Base-by-base conservation (phyloP, 2,888 invertebrate genomes). In the Apodemia mormo region DNA sequence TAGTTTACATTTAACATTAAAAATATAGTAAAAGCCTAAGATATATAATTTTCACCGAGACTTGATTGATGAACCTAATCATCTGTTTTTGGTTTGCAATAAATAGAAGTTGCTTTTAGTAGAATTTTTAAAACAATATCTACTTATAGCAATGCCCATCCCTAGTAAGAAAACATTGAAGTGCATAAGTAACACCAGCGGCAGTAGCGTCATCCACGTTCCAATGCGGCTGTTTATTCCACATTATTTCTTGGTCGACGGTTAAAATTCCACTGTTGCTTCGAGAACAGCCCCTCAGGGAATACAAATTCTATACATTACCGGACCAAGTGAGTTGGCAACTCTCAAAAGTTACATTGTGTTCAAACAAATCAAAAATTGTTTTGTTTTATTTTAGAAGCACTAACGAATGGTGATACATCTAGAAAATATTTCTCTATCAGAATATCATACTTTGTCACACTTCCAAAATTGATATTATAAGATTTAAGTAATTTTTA, bases 251-350 rank as follows among this genome's bases (percentile, higher is more conserved):
- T 86, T 82, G 81, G 80, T 76, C 77, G 74, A 77, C 82, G 79
- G 86, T 90, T 91, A 86, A 85, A 89, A 90, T 90, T 90, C 90
- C 80, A 76, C 68, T 80, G 79, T 83, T 84, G 87, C 84, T 82
- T 76, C 79, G 78, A 76, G 78, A 81, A 82, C 83, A 79, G 79
- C 80, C 82, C 82, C 81, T 80, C 76, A 69, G 83, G 82, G 90
- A 90, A 90, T 91, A 90, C 89, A 87, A 88, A 90, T 89, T 87
- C 84, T 71, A 73, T 75, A 77, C 77, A 77, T 78, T 80, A 76
- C 77, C 74, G 79, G 75, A 75, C 74, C 82, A 82, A 82, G 68
- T 84, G 85, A 81, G 81, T 87, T 85, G 85, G 85, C 84, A 84
- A 84, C 85, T 83, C 80, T 81, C 81, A 82, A 81, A 77, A 76